Evolutionary conservation across 2,113 vertebrate species (phyloP), one percentile per base, ranked within the genome.

Genomic region (Zosterops hypoxanthus): DNA sequence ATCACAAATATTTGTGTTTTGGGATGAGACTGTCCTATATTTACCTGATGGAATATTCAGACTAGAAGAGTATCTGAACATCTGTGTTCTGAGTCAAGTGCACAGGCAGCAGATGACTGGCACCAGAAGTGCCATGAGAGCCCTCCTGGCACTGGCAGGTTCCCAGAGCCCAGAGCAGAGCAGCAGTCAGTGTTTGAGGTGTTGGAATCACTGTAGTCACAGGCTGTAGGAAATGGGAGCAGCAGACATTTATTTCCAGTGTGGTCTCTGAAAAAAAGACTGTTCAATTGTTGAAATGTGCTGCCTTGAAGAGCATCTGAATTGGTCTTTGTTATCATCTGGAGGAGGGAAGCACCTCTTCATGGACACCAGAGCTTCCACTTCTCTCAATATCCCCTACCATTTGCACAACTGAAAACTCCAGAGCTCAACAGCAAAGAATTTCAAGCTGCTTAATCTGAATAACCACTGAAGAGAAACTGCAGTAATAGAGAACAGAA

Each of bases 381-480:
- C 10, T 77, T 79, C 41, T 49, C 39, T 90, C 47, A 47, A 5
- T 26, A 82, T 52, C 8, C 31, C 14, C 56, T 77, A 28, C 41
- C 66, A 39, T 55, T 82, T 88, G 68, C 57, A 59, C 1, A 2
- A 3, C 39, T 81, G 57, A 95, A 81, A 91, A 88, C 41, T 75
- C 26, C 5, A 2, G 75, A 91, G 11, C n/a, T 93, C 68, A 85
- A 56, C 2, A 22, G 34, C 19, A 87, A 78, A 84, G 50, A 24
- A 90, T 94, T 94, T 73, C 85, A 94, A 88, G 61, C 46, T 59
- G 24, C 57, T 86, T 95, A 91, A 90, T 91, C 29, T 6, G 1
- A 93, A 36, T 70, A 95, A 88, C 46, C 25, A 5, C 34, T 88
- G 77, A 94, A 73, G 64, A 90, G 81, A 95, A 94, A 86, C 80